phyloP scores from a whole-genome alignment of 2,888 invertebrate species.

The Frankliniella intonsa region DNA sequence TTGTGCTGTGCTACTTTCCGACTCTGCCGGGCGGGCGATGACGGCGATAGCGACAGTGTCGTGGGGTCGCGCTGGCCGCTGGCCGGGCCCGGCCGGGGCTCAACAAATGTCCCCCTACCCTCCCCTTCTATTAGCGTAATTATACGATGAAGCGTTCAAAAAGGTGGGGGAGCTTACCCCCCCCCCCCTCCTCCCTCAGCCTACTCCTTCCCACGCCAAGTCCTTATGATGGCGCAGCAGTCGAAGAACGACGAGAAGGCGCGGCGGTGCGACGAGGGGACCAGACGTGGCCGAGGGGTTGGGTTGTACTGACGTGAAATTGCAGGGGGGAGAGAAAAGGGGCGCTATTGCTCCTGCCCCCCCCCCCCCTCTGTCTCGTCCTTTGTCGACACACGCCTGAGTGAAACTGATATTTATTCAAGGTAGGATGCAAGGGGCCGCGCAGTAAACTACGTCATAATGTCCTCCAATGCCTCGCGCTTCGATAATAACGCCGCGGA shows the following conservation, averaged over 20 bases:
- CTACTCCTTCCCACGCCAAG: background rate
- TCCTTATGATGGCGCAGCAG: background rate
- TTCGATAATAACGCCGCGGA: too few relatives aligned
- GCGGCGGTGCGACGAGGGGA: too few relatives aligned
- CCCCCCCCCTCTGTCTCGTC: background rate
- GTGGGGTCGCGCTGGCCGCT: background rate
- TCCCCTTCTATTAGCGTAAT: background rate
- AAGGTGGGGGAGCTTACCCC: background rate
- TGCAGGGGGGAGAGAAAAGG: background rate
- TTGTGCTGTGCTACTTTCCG: background rate
- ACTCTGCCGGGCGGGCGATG: background rate
- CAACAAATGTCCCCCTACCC: background rate
- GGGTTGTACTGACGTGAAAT: too few relatives aligned
- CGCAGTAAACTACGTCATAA: background rate
- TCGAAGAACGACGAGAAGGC: background rate
- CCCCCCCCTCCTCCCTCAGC: too few relatives aligned
- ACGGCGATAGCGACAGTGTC: background rate
- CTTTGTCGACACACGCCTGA: background rate
- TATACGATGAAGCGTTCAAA: background rate
- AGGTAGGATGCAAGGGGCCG: background rate
- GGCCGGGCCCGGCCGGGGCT: background rate
- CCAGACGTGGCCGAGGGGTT: too few relatives aligned
- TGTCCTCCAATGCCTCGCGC: too few relatives aligned
- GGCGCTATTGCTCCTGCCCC: background rate
- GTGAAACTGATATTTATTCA: background rate